Percentiles rank a stretch among this genome's conserved stretches.
These are phyloP conservation scores for Ostrea denselamellosa DNA, from an alignment of 1,140 invertebrate species.

Conservation along the genomic window DNA sequence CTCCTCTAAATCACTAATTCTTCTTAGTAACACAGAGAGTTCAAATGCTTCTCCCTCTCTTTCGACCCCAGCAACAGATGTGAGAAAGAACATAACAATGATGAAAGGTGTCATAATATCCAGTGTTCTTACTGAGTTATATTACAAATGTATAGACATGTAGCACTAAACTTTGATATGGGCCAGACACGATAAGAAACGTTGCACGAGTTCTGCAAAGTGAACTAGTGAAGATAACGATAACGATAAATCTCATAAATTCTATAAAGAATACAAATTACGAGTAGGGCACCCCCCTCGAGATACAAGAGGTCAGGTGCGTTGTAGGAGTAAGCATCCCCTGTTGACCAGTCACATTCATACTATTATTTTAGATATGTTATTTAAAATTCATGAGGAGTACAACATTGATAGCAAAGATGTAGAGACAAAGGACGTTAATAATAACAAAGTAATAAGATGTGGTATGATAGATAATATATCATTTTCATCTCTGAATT, in stretches of 20 bases:
- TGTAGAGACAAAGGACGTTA: too few relatives aligned
- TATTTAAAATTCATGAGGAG: too few relatives aligned
- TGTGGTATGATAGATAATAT: too few relatives aligned
- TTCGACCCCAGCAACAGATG: neutral
- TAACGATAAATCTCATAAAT: too few relatives aligned
- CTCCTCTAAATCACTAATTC: neutral
- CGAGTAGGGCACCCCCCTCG: too few relatives aligned
- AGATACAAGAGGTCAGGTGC: neutral
- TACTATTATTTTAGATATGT: neutral
- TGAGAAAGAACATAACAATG: neutral
- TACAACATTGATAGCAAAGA: too few relatives aligned
- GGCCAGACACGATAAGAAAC: neutral
- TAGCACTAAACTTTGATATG: neutral
- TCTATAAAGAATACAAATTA: too few relatives aligned
- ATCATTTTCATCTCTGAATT: too few relatives aligned
- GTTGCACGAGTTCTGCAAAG: neutral
- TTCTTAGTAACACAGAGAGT: neutral
- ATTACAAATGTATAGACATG: too few relatives aligned
- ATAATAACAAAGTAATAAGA: too few relatives aligned
- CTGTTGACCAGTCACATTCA: neutral
- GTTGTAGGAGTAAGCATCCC: neutral
- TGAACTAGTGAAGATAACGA: neutral
- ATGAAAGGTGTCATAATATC: neutral
- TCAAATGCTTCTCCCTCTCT: neutral
- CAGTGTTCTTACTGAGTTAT: too few relatives aligned